Evolutionary conservation across 2,113 vertebrate genomes (phyloP).

Genomic region (Sceloporus undulatus): DNA sequence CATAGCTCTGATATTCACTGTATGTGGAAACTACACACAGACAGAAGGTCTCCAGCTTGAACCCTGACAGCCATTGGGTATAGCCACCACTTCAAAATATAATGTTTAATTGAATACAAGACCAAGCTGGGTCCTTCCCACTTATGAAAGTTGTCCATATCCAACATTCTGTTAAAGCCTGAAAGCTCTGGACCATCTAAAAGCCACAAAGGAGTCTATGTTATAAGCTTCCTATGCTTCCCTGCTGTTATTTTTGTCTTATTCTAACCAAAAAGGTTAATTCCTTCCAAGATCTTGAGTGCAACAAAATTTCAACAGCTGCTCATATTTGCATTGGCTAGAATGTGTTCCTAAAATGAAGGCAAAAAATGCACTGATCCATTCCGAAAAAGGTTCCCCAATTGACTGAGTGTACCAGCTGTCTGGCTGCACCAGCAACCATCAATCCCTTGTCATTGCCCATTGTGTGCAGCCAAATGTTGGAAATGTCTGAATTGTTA

Average conservation of each 20-base stretch:
- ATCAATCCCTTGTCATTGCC: conserved; percentile 13
- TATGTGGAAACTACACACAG: not conserved
- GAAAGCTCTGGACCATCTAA: not conserved
- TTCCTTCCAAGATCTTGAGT: not conserved
- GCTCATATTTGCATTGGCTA: not conserved
- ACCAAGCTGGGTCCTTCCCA: not conserved
- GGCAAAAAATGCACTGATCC: conserved; percentile 17
- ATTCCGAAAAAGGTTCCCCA: not conserved
- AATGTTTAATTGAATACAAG: not conserved
- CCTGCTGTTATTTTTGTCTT: not conserved
- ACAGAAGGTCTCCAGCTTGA: not conserved
- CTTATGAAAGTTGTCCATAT: not conserved
- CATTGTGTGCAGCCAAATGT: not conserved
- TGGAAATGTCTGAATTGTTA: not conserved
- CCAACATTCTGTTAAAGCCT: not conserved
- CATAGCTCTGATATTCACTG: too few relatives aligned
- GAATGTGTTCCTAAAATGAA: not conserved
- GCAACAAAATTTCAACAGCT: not conserved
- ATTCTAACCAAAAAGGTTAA: not conserved
- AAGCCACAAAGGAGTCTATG: too few relatives aligned
- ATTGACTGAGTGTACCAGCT: conserved; percentile 19
- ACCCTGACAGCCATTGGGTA: not conserved
- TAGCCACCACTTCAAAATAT: not conserved
- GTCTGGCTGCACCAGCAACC: not conserved
- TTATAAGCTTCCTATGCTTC: not conserved